phyloP scores from a whole-genome alignment of 1,140 invertebrate genomes.

The Sinella curviseta region DNA sequence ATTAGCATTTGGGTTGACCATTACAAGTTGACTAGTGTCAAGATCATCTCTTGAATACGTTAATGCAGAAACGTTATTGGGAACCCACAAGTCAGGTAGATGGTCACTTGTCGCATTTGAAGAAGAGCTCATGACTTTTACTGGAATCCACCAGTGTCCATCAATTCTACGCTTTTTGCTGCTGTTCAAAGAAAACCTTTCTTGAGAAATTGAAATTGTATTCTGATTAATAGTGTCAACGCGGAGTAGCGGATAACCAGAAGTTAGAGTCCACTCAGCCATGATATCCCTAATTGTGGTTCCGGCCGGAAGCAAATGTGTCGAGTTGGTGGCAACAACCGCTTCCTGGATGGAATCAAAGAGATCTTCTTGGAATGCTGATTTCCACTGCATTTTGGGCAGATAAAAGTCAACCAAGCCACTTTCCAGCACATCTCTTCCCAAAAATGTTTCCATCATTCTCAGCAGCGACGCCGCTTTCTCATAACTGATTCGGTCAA shows the following conservation, averaged over 20 bases:
- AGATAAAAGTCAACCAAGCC: not conserved
- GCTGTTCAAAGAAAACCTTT: conserved; percentile 43
- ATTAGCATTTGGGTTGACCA: conserved; percentile 58
- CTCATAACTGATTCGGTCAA: conserved; percentile 36
- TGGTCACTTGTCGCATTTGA: not conserved
- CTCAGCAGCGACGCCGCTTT: conserved; percentile 34
- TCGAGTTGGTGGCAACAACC: not conserved
- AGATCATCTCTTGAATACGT: not conserved
- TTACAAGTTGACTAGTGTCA: conserved; percentile 33
- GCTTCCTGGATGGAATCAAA: conserved; percentile 67
- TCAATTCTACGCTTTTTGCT: not conserved
- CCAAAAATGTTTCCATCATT: not conserved
- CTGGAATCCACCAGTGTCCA: conserved; percentile 38
- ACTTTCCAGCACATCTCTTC: not conserved
- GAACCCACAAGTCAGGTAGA: not conserved
- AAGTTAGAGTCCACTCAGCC: conserved; percentile 90
- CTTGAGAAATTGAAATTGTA: conserved; percentile 56
- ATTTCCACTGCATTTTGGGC: not conserved
- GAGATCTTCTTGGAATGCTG: conserved; percentile 79
- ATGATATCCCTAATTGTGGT: conserved; percentile 73
- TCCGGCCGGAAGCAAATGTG: conserved; percentile 58
- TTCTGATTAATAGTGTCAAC: conserved; percentile 58
- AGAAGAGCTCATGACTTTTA: not conserved
- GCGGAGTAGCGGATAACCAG: conserved; percentile 78
- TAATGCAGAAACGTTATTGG: not conserved